A percentile compares a stretch with the other conserved stretches of the same genome.
These are phyloP conservation scores for Paratrypauchen microcephalus DNA, from an alignment of 2,797 vertebrate species.

Conservation along the genomic window DNA sequence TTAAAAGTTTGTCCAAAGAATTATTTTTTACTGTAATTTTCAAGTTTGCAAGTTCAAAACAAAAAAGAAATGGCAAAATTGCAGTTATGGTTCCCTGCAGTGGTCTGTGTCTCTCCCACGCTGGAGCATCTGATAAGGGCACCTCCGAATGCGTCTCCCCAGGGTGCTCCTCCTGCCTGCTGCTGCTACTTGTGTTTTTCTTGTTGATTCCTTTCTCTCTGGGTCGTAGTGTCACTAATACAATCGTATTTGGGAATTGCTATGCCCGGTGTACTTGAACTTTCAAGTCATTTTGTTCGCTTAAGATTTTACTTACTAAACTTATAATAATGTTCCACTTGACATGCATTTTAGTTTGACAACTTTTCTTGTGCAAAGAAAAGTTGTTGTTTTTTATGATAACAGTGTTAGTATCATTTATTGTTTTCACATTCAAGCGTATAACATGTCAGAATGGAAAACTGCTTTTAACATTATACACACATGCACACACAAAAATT, in stretches of 20 bases:
- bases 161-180: slow-evolving; percentile 46
- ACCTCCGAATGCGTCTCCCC: slow-evolving; percentile 41
- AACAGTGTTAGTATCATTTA: no score
- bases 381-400: no score
- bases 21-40: slow-evolving; percentile 27
- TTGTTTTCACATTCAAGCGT: no score
- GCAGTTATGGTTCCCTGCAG: slow-evolving; percentile 7
- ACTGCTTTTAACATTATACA: no score
- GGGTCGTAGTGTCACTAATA: slow-evolving; percentile 37
- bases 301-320: not conserved
- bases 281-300: not conserved
- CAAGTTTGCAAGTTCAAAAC: slow-evolving; percentile 22
- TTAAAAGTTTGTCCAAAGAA: slow-evolving; percentile 33
- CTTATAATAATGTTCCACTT: not conserved
- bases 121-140: slow-evolving; percentile 37
- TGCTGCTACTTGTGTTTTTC: slow-evolving; percentile 46
- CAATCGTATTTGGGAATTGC: slow-evolving; percentile 20
- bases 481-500: no score
- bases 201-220: slow-evolving; percentile 32
- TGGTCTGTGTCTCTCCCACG: slow-evolving; percentile 16
- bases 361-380: no score
- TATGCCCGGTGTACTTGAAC: not conserved
- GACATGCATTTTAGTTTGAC: no score
- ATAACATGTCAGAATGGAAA: no score
- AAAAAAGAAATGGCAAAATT: slow-evolving; percentile 14